These are phyloP conservation scores for Elysia crispata DNA, from an alignment of 2,888 invertebrate species.

Conservation along the genomic window DNA sequence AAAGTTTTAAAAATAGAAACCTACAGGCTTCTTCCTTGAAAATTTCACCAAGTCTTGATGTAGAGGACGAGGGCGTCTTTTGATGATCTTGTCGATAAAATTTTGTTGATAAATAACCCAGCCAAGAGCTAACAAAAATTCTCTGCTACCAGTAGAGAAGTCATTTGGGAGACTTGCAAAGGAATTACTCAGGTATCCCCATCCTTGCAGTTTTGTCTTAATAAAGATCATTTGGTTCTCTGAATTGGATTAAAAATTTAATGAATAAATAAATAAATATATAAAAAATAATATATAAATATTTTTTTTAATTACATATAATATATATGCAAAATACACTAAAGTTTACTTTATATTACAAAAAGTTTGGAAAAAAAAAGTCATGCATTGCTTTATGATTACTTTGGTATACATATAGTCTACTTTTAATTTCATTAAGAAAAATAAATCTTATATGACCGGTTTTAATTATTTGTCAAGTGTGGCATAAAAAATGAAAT, in stretches of 20 bases:
- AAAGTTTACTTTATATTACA: too few relatives aligned
- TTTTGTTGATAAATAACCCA: slow-evolving; percentile 73
- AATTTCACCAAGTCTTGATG: slow-evolving; percentile 55
- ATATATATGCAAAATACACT: too few relatives aligned
- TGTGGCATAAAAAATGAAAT: too few relatives aligned
- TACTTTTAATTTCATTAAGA: too few relatives aligned
- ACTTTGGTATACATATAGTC: too few relatives aligned
- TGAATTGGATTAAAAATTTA: slow-evolving; percentile 43
- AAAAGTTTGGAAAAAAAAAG: too few relatives aligned
- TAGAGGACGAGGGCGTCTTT: slow-evolving; percentile 60
- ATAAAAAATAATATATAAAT: too few relatives aligned
- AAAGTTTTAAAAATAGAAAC: slow-evolving; percentile 30
- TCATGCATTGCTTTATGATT: too few relatives aligned
- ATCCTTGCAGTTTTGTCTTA: slow-evolving; percentile 69
- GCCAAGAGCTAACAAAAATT: slow-evolving; percentile 73
- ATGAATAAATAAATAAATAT: slow-evolving; percentile 40
- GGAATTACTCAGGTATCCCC: slow-evolving; percentile 66
- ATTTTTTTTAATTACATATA: too few relatives aligned
- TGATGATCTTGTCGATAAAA: slow-evolving; percentile 70
- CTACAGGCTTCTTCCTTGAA: neutral
- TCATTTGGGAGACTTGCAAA: slow-evolving; percentile 69
- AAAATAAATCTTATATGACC: too few relatives aligned
- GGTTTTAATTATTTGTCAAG: too few relatives aligned
- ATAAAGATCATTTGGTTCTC: slow-evolving; percentile 71
- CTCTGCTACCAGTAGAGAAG: slow-evolving; percentile 70